phyloP scores from a whole-genome alignment of 2,888 invertebrate genomes.

The Galeruca laticollis region DNA sequence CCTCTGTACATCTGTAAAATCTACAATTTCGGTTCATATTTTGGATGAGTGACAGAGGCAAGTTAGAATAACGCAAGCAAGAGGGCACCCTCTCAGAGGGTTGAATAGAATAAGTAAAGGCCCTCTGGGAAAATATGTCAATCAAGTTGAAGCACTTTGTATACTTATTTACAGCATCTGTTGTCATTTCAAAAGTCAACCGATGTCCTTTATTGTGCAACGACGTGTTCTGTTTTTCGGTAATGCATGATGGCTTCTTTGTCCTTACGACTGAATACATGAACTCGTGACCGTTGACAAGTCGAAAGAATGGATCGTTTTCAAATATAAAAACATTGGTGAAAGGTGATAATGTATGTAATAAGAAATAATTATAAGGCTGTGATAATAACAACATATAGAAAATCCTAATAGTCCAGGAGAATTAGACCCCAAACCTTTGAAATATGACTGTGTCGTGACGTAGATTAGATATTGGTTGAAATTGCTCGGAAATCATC shows the following conservation, averaged over 20 bases:
- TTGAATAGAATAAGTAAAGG: constrained; percentile 51
- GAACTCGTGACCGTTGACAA: constrained; percentile 39
- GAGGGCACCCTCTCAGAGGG: constrained; percentile 53
- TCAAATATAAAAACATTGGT: neutral
- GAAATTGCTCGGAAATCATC: too few species aligned
- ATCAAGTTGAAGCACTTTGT: constrained; percentile 60
- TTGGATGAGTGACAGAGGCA: constrained; percentile 26
- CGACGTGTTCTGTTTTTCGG: constrained; percentile 55
- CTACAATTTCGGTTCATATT: constrained; percentile 13
- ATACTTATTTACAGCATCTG: constrained; percentile 62
- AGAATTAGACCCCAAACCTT: too few species aligned
- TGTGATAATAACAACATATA: too few species aligned
- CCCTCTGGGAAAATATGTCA: constrained; percentile 65
- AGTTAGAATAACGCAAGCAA: constrained; percentile 29
- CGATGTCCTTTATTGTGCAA: constrained; percentile 59
- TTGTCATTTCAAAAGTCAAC: constrained; percentile 59
- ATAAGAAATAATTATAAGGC: too few species aligned
- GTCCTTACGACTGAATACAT: constrained; percentile 13
- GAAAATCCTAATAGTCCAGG: too few species aligned
- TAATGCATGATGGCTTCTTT: constrained; percentile 48
- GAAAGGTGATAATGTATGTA: neutral
- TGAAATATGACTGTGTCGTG: too few species aligned
- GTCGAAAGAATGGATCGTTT: neutral
- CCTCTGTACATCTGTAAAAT: constrained; percentile 9
- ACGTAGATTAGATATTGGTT: too few species aligned